Percentiles rank a stretch among this genome's conserved stretches.
Conservation (phyloP, 2,888 invertebrate species). For the Esperia sulphurella region DNA sequence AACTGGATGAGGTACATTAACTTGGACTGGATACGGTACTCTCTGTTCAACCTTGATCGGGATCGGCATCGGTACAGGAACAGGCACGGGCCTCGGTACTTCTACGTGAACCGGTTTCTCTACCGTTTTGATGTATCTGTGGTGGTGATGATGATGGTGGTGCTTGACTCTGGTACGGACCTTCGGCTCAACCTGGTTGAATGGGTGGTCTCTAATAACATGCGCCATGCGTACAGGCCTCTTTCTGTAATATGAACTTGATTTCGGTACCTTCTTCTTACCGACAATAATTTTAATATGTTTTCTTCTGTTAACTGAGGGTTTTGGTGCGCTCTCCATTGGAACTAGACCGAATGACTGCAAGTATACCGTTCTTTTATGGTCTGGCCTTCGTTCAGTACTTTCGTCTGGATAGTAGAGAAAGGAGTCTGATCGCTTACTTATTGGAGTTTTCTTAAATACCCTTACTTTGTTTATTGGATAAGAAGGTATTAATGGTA, state of each 20-base stretch:
- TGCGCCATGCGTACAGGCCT: conserved; percentile 35
- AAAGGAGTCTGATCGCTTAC: conserved; percentile 44
- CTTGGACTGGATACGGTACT: conserved; percentile 45
- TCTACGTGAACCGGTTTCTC: conserved; percentile 77
- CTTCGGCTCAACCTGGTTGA: conserved; percentile 46
- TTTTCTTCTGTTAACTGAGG: conserved; percentile 37
- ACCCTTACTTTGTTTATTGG: conserved; percentile 31
- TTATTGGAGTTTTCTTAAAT: conserved; percentile 30
- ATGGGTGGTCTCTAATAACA: conserved; percentile 41
- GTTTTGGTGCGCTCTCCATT: conserved; percentile 31
- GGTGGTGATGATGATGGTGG: conserved; percentile 83
- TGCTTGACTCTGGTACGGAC: conserved; percentile 74
- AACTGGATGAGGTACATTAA: conserved; percentile 67
- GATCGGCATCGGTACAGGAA: conserved; percentile 66
- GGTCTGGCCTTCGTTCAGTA: conserved; percentile 20
- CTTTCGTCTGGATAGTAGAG: conserved; percentile 17
- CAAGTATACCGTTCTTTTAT: conserved; percentile 50
- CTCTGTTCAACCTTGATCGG: conserved; percentile 35
- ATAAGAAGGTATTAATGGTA: conserved; percentile 64
- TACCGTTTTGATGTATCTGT: conserved; percentile 81
- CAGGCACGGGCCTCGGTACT: conserved; percentile 72
- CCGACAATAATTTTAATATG: conserved; percentile 43
- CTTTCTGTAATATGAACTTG: conserved; percentile 52
- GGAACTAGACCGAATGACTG: conserved; percentile 60
- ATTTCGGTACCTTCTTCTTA: conserved; percentile 46